These are phyloP conservation scores for Vicugna pacos DNA, from an alignment of 2,113 vertebrate genomes.

Conservation along the genomic window DNA sequence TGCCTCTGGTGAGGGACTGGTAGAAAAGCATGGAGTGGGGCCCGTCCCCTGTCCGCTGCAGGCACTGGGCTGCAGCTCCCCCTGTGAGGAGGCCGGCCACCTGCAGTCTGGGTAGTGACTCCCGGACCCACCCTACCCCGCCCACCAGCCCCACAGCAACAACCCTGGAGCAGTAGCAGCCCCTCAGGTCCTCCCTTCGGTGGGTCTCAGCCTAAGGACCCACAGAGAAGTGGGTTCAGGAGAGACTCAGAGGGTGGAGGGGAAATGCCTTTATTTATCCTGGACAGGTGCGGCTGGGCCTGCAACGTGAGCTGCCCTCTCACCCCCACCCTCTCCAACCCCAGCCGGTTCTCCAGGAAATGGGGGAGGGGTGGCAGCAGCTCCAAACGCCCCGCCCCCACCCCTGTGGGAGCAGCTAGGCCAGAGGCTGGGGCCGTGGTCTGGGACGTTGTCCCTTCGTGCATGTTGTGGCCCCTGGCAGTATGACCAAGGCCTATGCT, in stretches of 20 bases:
- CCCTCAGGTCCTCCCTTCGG: neutral
- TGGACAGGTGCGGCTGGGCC: slow-evolving; percentile 63
- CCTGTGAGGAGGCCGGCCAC: neutral
- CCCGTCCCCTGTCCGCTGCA: neutral
- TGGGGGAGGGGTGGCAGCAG: neutral
- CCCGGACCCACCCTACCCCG: neutral
- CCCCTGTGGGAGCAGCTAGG: neutral
- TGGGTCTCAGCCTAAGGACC: neutral
- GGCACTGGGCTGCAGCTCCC: neutral
- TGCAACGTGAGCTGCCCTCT: slow-evolving; percentile 69
- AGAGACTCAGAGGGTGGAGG: neutral
- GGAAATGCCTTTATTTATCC: slow-evolving; percentile 74
- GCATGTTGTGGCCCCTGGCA: rapidly evolving
- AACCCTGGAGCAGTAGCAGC: neutral
- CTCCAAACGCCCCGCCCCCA: neutral
- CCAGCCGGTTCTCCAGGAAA: slow-evolving; percentile 48
- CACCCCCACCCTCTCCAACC: neutral
- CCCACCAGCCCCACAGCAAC: neutral
- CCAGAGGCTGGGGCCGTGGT: neutral
- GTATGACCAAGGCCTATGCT: neutral
- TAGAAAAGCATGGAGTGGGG: too few relatives aligned
- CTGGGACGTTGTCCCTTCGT: neutral
- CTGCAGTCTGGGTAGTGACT: neutral
- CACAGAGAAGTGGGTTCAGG: neutral
- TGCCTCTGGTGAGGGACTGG: neutral